These are phyloP conservation scores for Acanthiza pusilla DNA, from an alignment of 2,797 vertebrate genomes.

Conservation along the genomic window DNA sequence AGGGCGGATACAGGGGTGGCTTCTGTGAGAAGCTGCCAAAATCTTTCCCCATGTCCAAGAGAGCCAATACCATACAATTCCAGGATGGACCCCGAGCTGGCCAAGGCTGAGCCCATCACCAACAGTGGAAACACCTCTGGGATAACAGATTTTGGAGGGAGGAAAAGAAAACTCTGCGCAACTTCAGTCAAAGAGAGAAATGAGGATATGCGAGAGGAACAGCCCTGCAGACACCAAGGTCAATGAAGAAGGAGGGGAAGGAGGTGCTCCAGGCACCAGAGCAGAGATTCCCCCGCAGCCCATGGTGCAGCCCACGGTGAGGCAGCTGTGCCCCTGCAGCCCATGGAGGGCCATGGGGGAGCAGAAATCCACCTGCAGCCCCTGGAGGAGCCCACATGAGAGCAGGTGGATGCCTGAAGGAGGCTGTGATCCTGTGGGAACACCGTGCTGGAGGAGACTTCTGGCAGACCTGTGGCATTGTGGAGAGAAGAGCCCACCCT, in stretches of 20 bases:
- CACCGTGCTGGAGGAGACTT: neutral
- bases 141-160: neutral
- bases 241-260: neutral
- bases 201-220: neutral
- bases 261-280: neutral
- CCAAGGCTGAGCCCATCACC: neutral
- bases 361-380: neutral
- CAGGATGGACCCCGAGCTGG: neutral
- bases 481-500: neutral
- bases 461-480: neutral
- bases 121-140: neutral
- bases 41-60: neutral
- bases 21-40: neutral
- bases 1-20: neutral
- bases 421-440: neutral
- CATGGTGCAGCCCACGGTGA: neutral
- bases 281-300: neutral
- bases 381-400: accelerated
- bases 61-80: accelerated
- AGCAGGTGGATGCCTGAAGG: accelerated
- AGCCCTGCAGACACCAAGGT: neutral
- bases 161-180: accelerated
- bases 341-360: no score
- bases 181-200: neutral
- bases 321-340: neutral